Base-by-base conservation (phyloP, 2,113 vertebrate genomes). In the Sarotherodon lohbergeri region DNA sequence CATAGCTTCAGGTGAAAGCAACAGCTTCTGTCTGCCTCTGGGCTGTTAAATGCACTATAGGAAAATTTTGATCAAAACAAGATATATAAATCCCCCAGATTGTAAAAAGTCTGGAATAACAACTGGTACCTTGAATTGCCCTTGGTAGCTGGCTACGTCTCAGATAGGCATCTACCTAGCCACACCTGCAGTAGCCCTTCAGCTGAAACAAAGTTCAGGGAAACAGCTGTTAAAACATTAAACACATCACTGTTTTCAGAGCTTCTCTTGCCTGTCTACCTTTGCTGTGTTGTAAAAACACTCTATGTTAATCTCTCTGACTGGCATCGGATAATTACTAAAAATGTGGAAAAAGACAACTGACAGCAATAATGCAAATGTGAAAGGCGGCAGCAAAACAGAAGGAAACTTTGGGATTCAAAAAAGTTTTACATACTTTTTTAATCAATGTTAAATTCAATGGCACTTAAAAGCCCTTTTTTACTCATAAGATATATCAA, bases 1-100 rank as follows among this genome's bases (percentile, higher is more conserved):
- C 81, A 80, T 19, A 86, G 55, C 66, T 89, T 48, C 17, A 90
- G 66, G 76, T 84, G 50, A 91, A 79, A 89, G 73, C 79, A 85
- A 29, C 68, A 52, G 59, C 73, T 79, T 63, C 63, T 48, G 57
- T 86, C 84, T 39, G 86, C 82, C 81, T 86, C 80, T 71, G 55
- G 81, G 86, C 76, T 63, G 22, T 6, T 56, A 16, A 71, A 81
- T 52, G 78, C 32, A 66, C 63, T 88, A 55, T 50, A 61, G 52
- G 16, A 81, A 24, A 88, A 63, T 34, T 54, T 88, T 84, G 43
- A 88, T 91, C 59, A 73, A 78, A 87, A 89, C 39, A 66, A 80
- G 9, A 87, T 29, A 43, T 16, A 76, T 56, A 48, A 43, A 86
- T 80, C 17, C 22, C 5, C 7, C 43, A 81, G 80, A 81, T 41